Base-by-base conservation (phyloP, 2,888 invertebrate species). In the Lottia gigantea region DNA sequence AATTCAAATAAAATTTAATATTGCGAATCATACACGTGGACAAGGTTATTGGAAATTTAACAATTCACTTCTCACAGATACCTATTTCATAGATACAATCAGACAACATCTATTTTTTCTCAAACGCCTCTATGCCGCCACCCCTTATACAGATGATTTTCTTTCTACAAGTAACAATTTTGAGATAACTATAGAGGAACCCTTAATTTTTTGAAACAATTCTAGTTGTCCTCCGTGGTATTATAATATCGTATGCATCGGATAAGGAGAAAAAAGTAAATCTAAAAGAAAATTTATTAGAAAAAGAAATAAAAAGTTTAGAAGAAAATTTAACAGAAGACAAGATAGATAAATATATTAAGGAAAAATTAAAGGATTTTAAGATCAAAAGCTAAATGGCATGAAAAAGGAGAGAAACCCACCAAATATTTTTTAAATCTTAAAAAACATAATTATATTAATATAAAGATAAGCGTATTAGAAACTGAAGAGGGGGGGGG, bases 1-100 rank as follows among this genome's bases (percentile, higher is more conserved):
- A 45, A 66, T 66, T 8, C n/a, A 55, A 11, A 8, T 70, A 15
- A 55, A 46, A n/a, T 19, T 70, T 49, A 70, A 61, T 64, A 40
- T 70, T 12, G 14, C n/a, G 14, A 14, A 70, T 16, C 45, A 66
- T 15, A 63, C 7, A n/a, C 26, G 46, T 25, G 63, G 46, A 46
- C 66, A 66, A 46, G 70, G 70, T 14, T 70, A 66, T 47, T 70
- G 70, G 70, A 70, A 70, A 26, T 70, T 66, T 49, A 62, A 70
- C 46, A 66, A 66, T 15, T 66, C 66, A 15, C 63, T 70, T 4
- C 19, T 70, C 46, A 46, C 31, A 46, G 66, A 70, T 15, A 55
- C 1, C 6, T 16, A 47, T 11, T 70, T 62, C 62, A 62, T 31
- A 31, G 31, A 31, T 4, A 31, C 31, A 31, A 31, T 66, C 6